phyloP scores from a whole-genome alignment of 2,888 invertebrate species.

The Stenchaetothrips biformis region DNA sequence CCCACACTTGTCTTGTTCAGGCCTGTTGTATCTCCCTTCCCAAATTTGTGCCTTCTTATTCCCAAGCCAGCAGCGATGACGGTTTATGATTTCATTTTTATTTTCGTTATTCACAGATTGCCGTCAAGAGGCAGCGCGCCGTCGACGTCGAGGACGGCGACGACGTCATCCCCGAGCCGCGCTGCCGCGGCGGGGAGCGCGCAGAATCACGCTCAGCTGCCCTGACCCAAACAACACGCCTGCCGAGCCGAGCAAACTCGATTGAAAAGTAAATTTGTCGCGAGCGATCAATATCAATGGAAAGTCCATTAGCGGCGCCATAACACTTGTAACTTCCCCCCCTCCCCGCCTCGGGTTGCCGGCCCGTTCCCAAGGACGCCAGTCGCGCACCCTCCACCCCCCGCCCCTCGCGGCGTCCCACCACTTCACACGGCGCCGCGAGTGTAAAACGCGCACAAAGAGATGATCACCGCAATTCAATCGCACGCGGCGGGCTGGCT shows the following conservation, averaged over 20 bases:
- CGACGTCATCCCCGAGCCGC: too few species aligned
- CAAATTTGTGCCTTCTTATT: background rate
- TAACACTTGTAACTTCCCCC: background rate
- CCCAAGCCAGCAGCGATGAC: too few species aligned
- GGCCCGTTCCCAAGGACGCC: slow-evolving; percentile 10
- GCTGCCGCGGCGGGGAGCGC: too few species aligned
- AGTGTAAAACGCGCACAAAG: slow-evolving; percentile 17
- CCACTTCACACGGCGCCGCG: background rate
- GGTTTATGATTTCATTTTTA: too few species aligned
- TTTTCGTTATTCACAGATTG: too few species aligned
- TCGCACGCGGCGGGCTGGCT: background rate
- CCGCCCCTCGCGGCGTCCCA: background rate
- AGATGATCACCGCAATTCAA: slow-evolving; percentile 18
- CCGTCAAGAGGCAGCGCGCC: too few species aligned
- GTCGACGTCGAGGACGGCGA: too few species aligned
- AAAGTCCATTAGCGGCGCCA: slow-evolving; percentile 8
- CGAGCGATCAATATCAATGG: slow-evolving; percentile 21
- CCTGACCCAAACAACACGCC: too few species aligned
- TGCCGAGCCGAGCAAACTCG: background rate
- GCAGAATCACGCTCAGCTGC: too few species aligned
- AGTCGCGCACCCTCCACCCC: background rate
- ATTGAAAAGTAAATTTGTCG: background rate
- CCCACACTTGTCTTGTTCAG: too few species aligned
- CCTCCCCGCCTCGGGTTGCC: background rate
- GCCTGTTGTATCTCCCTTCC: background rate